Evolutionary conservation across 2,113 vertebrate species (phyloP), one percentile per base, ranked within the genome.

Genomic region (Spilogale gracilis): DNA sequence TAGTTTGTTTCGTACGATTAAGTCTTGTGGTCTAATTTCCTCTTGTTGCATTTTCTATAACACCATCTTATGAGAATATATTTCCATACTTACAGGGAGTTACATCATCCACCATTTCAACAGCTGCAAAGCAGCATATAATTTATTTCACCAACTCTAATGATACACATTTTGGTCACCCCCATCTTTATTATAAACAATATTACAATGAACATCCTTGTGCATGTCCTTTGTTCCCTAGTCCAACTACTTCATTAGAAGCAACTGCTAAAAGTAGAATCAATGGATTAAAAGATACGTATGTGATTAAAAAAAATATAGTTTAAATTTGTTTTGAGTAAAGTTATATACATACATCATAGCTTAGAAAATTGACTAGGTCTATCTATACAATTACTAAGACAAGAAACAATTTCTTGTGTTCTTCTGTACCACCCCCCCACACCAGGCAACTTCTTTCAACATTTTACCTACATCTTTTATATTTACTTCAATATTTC

Each of bases 211-310:
- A 93, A 83, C 52, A 71, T 38, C 38, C 21, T 71, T 93, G 43
- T 32, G 6, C 79, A 96, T 38, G 38, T 25, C 14, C 38, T 95
- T 50, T 93, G 63, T 63, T 86, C 12, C 38, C 45, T 71, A 89
- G 74, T 52, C 20, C 20, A 93, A 91, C 20, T 82, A 50, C 32
- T 96, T 86, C 78, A 89, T 54, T 87, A 83, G 21, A 6, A 14
- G 23, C 11, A 84, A 87, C 61, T 90, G 30, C 18, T 92, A 89
- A 89, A 94, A 94, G 69, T 52, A 2, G 21, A 94, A 85, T 13
- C 67, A 5, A 52, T 5, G 74, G 7, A 52, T 89, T 13, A 92
- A 80, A 94, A 74, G 54, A 81, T 25, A 79, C 21, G 69, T 23
- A 80, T 89, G 18, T 92, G 23, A 54, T 56, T 73, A 14, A 6